Conservation (phyloP, 2,113 vertebrate genomes). For the Eretmochelys imbricata region DNA sequence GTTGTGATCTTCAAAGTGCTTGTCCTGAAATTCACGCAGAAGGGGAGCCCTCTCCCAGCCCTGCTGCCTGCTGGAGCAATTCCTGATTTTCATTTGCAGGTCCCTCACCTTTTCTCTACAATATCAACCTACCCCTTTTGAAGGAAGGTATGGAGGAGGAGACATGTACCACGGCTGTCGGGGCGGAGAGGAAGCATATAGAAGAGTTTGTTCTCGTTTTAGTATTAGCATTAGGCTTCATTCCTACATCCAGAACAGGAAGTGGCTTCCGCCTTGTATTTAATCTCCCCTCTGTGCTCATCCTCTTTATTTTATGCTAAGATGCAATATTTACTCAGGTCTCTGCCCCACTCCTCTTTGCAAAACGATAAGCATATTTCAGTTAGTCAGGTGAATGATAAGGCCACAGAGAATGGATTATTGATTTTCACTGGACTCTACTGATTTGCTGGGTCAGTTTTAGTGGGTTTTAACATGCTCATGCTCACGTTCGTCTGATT, state of each 20-base stretch:
- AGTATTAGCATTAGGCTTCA: not conserved
- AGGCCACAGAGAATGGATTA: not conserved
- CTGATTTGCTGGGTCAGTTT: not conserved
- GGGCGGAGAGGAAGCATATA: not conserved
- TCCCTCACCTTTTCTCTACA: not conserved
- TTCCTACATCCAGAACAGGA: not conserved
- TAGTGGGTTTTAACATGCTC: accelerated
- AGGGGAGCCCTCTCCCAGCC: not conserved
- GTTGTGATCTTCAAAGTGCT: accelerated
- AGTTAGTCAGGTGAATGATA: not conserved
- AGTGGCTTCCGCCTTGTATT: not conserved
- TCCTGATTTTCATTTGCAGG: not conserved
- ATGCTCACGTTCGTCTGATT: not conserved
- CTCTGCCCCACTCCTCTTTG: not conserved
- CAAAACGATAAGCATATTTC: not conserved
- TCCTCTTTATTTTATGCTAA: slow-evolving; percentile 3
- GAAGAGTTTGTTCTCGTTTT: not conserved
- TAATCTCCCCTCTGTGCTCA: slow-evolving; percentile 18
- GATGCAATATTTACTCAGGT: slow-evolving; percentile 1
- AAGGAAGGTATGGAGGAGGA: not conserved
- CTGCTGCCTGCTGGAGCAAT: not conserved
- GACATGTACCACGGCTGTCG: not conserved
- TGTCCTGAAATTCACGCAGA: not conserved
- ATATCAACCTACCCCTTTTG: not conserved
- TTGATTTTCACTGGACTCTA: not conserved